phyloP scores from a whole-genome alignment of 2,888 invertebrate species.

The Frankliniella fusca region DNA sequence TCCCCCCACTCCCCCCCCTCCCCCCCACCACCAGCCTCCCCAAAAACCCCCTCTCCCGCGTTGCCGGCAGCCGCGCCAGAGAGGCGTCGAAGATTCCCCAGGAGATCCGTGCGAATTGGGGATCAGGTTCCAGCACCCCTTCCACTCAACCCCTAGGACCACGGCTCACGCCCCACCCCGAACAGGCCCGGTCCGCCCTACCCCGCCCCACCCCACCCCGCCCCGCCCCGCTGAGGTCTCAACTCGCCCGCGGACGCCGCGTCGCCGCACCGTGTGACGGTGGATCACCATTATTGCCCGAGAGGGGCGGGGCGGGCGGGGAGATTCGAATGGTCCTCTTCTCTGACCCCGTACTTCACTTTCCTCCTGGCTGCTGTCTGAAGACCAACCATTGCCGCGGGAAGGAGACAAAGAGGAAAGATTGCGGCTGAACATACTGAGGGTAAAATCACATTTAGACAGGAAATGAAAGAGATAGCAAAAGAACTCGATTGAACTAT shows the following conservation, averaged over 20 bases:
- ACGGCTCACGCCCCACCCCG: neutral
- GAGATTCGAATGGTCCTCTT: neutral
- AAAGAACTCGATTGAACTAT: too few relatives aligned
- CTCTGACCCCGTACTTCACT: too few relatives aligned
- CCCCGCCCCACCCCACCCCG: neutral
- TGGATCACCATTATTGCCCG: slow-evolving; percentile 1
- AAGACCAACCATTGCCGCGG: too few relatives aligned
- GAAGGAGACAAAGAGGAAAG: too few relatives aligned
- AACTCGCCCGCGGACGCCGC: neutral
- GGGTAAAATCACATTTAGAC: too few relatives aligned
- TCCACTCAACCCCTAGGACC: neutral
- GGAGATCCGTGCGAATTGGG: slow-evolving; percentile 19
- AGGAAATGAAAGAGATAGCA: too few relatives aligned
- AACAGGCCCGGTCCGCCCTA: neutral
- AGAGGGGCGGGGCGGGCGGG: neutral
- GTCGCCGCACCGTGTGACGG: neutral
- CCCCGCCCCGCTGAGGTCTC: too few relatives aligned
- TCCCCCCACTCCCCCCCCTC: neutral
- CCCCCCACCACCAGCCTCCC: neutral
- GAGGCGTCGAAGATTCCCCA: slow-evolving; percentile 19
- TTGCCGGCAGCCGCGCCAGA: neutral
- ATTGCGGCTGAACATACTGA: too few relatives aligned
- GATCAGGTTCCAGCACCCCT: slow-evolving; percentile 14
- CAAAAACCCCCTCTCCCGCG: too few relatives aligned
- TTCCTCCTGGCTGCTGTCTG: too few relatives aligned